These are phyloP conservation scores for Chlorocebus sabaeus DNA, from an alignment of 2,113 vertebrate species.

Conservation along the genomic window DNA sequence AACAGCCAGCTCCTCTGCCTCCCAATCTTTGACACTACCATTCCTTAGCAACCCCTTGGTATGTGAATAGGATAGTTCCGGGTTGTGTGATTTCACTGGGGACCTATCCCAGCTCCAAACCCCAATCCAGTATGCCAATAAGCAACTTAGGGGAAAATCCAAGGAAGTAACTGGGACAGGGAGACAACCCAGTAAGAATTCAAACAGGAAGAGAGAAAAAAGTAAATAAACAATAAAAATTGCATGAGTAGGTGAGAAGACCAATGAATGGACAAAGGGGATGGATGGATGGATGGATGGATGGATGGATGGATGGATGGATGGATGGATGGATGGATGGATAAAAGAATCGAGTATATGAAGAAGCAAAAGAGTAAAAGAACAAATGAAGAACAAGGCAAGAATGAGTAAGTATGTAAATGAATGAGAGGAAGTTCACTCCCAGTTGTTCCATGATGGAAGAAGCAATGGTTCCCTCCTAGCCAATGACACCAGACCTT, in stretches of 20 bases:
- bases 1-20: not conserved
- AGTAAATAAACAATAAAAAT: not conserved
- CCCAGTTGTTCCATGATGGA: not conserved
- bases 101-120: not conserved
- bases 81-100: not conserved
- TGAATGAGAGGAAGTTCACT: not conserved
- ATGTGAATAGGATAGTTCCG: not conserved
- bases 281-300: not conserved
- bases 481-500: not conserved
- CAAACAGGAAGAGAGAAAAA: not conserved
- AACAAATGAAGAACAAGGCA: not conserved
- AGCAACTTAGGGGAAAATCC: not conserved
- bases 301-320: not conserved
- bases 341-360: not conserved
- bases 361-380: not conserved
- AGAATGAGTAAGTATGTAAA: not conserved
- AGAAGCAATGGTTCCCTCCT: not conserved
- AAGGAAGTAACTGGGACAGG: not conserved
- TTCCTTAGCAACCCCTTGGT: not conserved
- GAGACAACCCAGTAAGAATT: not conserved
- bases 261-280: not conserved
- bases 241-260: not conserved
- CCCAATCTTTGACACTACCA: not conserved
- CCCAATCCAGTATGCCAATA: not conserved
- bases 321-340: not conserved